These are phyloP conservation scores for Calyptomena viridis DNA, from an alignment of 2,113 vertebrate genomes.

Conservation along the genomic window DNA sequence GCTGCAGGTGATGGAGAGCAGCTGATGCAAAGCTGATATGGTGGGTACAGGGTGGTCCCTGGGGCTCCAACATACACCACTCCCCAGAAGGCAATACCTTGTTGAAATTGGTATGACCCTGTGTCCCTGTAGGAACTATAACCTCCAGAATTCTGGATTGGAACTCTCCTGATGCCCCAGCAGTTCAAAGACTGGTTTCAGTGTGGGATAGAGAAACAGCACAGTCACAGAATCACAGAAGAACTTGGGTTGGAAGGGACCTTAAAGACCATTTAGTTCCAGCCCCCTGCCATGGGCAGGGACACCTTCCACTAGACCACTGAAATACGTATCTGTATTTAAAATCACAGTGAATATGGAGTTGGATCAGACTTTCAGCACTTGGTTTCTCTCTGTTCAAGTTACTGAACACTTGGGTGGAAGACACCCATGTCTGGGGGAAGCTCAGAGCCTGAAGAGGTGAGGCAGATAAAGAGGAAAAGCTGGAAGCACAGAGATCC, in stretches of 20 bases:
- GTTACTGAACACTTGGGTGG: neutral
- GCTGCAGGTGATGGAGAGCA: neutral
- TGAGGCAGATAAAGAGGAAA: neutral
- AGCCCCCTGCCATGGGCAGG: neutral
- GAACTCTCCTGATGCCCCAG: neutral
- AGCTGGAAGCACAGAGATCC: neutral
- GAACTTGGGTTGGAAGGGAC: neutral
- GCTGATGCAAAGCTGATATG: neutral
- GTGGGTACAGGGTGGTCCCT: neutral
- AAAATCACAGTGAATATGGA: neutral
- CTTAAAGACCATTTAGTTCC: neutral
- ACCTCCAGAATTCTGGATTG: neutral
- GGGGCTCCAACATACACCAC: rapidly evolving
- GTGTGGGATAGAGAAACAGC: neutral
- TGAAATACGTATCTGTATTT: neutral
- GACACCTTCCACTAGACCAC: neutral
- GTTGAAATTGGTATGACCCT: neutral
- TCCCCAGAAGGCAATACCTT: neutral
- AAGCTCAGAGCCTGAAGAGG: neutral
- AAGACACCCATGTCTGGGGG: neutral
- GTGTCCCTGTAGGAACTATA: conserved; percentile 26
- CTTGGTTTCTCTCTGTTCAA: neutral
- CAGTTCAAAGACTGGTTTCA: neutral
- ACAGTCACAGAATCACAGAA: neutral
- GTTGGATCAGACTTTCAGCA: neutral